These are phyloP conservation scores for Papilio dardanus DNA, from an alignment of 1,140 invertebrate species.

Conservation along the genomic window DNA sequence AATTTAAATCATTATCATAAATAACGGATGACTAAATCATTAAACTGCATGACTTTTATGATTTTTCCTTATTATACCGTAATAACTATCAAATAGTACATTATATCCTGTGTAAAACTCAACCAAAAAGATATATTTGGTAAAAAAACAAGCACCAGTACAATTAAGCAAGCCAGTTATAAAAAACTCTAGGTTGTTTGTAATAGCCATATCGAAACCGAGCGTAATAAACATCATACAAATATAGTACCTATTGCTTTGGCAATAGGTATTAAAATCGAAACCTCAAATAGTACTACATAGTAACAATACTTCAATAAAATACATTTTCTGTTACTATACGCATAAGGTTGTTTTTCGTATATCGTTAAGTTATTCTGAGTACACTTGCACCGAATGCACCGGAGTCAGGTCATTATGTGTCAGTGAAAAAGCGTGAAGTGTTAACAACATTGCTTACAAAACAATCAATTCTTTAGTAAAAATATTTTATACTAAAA, in stretches of 20 bases:
- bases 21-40: no score
- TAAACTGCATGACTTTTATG: no score
- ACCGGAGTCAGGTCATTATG: constrained; percentile 23
- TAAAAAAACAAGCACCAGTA: constrained; percentile 8
- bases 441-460: not conserved
- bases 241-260: not conserved
- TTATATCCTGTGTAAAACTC: not conserved
- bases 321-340: not conserved
- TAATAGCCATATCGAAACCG: constrained; percentile 13
- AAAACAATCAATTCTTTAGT: constrained; percentile 12
- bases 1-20: no score
- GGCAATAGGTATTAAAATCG: not conserved
- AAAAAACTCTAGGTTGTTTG: constrained; percentile 30
- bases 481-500: not conserved
- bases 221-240: not conserved
- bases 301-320: not conserved
- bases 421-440: constrained; percentile 25
- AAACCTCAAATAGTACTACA: not conserved
- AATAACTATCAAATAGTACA: not conserved
- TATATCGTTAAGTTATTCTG: not conserved
- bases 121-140: not conserved
- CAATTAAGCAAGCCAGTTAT: constrained; percentile 16
- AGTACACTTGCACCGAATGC: constrained; percentile 35
- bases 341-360: constrained; percentile 9
- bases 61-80: no score